Conservation (phyloP, 2,888 invertebrate species). For the Plebejus anna region DNA sequence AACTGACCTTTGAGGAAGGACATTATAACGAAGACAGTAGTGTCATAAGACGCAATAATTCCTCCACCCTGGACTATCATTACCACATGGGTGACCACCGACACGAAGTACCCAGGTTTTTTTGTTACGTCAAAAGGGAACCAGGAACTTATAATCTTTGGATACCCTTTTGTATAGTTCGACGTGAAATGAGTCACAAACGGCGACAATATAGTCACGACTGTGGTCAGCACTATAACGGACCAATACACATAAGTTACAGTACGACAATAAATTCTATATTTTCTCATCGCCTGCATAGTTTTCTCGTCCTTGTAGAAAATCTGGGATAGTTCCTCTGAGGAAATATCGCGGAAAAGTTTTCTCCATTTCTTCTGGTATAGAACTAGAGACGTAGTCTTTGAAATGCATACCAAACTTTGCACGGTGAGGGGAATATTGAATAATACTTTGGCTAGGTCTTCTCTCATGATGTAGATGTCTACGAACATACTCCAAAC, state of each 20-base stretch:
- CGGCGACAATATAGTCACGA: constrained; percentile 47
- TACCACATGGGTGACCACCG: constrained; percentile 46
- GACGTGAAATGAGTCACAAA: constrained; percentile 48
- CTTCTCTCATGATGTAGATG: constrained; percentile 47
- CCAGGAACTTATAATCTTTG: constrained; percentile 59
- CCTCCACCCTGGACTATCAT: constrained; percentile 51
- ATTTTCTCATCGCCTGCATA: constrained; percentile 43
- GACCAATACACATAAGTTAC: constrained; percentile 54
- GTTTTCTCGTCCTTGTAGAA: constrained; percentile 39
- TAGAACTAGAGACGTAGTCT: constrained; percentile 45
- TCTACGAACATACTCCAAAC: constrained; percentile 48
- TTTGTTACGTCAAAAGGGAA: constrained; percentile 57
- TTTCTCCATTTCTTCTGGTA: constrained; percentile 44
- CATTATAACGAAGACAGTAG: constrained; percentile 54
- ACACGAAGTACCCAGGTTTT: constrained; percentile 53
- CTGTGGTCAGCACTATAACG: constrained; percentile 47
- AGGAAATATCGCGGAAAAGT: constrained; percentile 44
- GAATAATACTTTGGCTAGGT: constrained; percentile 49
- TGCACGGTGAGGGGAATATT: constrained; percentile 51
- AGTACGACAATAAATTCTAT: constrained; percentile 51
- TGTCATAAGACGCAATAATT: constrained; percentile 52
- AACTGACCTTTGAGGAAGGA: constrained; percentile 60
- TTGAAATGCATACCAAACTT: constrained; percentile 45
- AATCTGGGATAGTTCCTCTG: constrained; percentile 47
- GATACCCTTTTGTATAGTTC: constrained; percentile 36